phyloP scores from a whole-genome alignment of 2,113 vertebrate species.

The Tichodroma muraria region DNA sequence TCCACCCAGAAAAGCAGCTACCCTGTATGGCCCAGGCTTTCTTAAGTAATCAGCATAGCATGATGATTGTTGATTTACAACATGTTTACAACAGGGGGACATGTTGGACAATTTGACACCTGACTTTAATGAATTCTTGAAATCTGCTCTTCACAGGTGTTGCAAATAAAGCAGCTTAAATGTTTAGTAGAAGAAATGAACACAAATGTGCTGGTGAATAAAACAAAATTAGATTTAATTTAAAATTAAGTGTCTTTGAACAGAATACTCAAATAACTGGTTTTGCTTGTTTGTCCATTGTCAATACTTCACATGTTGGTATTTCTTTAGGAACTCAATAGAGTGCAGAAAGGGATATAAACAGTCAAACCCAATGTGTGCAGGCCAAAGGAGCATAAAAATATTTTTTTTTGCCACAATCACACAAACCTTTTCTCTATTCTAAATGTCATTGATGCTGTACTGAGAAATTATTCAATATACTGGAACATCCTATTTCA shows the following conservation, averaged over 20 bases:
- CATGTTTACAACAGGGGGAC: background rate
- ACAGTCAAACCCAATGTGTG: accelerated
- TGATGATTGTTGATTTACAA: background rate
- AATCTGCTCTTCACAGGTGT: background rate
- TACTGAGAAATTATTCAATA: background rate
- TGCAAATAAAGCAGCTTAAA: background rate
- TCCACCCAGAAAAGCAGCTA: background rate
- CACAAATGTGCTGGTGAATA: background rate
- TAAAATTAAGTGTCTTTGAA: background rate
- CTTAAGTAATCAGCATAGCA: background rate
- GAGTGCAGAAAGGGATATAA: background rate
- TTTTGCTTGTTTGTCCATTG: background rate
- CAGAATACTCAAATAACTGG: background rate
- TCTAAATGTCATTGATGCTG: background rate
- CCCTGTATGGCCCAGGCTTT: background rate
- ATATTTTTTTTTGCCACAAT: background rate
- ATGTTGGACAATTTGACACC: background rate
- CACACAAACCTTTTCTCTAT: background rate
- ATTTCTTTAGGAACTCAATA: background rate
- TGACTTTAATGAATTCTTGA: background rate
- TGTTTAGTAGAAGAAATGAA: background rate
- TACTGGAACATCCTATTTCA: conserved; percentile 32
- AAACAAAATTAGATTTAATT: background rate
- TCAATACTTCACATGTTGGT: background rate
- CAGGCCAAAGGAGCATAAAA: background rate